phyloP scores from a whole-genome alignment of 2,113 vertebrate genomes.

The Chaenogobius annularis region DNA sequence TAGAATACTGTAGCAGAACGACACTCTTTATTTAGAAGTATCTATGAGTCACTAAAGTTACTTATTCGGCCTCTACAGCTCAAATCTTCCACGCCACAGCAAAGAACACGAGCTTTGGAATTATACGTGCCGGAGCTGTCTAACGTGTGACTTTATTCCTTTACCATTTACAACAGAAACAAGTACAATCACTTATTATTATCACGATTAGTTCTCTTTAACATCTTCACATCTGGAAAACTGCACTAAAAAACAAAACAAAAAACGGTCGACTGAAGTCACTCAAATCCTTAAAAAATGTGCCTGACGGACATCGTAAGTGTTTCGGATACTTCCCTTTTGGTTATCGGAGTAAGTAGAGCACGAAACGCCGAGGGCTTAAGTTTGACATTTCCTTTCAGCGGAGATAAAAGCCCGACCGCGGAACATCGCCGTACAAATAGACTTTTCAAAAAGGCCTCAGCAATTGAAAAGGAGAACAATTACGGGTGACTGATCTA shows the following conservation, averaged over 20 bases:
- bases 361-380: slow-evolving; percentile 50
- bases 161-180: no score
- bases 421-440: slow-evolving; percentile 26
- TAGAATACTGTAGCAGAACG: no score
- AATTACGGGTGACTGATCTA: slow-evolving; percentile 31
- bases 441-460: slow-evolving; percentile 29
- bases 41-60: no score
- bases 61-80: no score
- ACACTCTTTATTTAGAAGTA: no score
- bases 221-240: not conserved
- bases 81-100: no score
- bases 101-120: no score
- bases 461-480: slow-evolving; percentile 31
- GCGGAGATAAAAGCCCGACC: slow-evolving; percentile 32
- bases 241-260: no score
- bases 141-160: no score
- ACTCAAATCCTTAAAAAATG: slow-evolving; percentile 30
- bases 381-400: slow-evolving; percentile 55
- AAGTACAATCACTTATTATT: not conserved
- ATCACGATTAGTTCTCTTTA: not conserved
- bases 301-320: slow-evolving; percentile 29
- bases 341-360: slow-evolving; percentile 40
- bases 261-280: slow-evolving; percentile 11
- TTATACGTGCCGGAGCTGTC: no score
- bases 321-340: slow-evolving; percentile 39